Evolutionary conservation across 1,140 invertebrate genomes (phyloP), one percentile per base, ranked within the genome.

Genomic region (Drosophila chauvacae): DNA sequence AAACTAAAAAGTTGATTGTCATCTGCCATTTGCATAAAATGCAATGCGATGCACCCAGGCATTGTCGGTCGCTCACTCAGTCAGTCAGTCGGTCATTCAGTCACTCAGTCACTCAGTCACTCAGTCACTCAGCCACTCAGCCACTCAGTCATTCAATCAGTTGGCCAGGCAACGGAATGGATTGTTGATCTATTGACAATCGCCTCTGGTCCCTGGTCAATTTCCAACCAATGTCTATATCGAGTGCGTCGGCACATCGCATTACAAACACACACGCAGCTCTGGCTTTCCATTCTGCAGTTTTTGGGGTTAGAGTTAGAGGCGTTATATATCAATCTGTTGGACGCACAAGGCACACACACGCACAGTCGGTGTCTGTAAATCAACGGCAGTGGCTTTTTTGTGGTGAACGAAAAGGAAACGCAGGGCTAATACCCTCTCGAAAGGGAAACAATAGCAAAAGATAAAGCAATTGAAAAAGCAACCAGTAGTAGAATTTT

Each of bases 131-230:
- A 23, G 23, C 58, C 60, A 23, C 4, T 53, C 74, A 57, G 60
- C 45, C 56, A 28, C 41, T 41, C n/a, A 51, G 50, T 51, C 50
- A 51, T 45, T 56, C 53, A 56, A 56, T 56, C 53, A 56, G 53
- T 39, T 56, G 56, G 42, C 18, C 35, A 26, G 35, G 18, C 35
- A 56, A 42, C 48, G 61, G 66, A 71, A 65, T 59, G 47, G 26
- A 26, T 80, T 88, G 80, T 84, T 90, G 84, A 88, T 88, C 80
- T 75, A 90, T 90, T 74, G 84, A 81, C 69, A 88, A 62, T 57
- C 33, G 33, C 41, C 56, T n/a, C 58, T 77, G 62, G 51, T 55
- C 50, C 48, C 59, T 53, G 62, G 77, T 51, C 41, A 48, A 61
- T 62, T 56, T 33, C 37, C 26, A 61, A 56, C 73, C 72, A 70